These are phyloP conservation scores for Carassius gibelio DNA, from an alignment of 2,113 vertebrate species.

Conservation along the genomic window DNA sequence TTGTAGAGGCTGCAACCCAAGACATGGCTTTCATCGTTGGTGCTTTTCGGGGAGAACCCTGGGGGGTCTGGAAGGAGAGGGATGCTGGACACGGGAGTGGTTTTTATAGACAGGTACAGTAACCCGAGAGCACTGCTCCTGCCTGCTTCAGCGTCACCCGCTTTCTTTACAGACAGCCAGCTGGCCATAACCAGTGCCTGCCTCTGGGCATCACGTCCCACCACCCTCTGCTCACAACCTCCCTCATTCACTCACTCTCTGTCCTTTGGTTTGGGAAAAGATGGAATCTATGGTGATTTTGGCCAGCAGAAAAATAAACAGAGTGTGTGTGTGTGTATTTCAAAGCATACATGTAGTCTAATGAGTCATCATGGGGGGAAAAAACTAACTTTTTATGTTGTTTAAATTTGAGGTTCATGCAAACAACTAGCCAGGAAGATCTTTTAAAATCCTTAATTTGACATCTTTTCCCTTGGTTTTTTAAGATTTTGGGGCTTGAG, in stretches of 20 bases:
- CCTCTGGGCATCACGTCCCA: slow-evolving; percentile 39
- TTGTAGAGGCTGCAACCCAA: slow-evolving; percentile 37
- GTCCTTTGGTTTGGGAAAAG: background rate
- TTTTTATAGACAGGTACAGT: slow-evolving; percentile 64
- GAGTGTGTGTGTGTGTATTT: background rate
- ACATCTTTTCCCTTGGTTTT: background rate
- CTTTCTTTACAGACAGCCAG: slow-evolving; percentile 62
- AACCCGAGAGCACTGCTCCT: slow-evolving; percentile 56
- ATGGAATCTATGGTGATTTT: background rate
- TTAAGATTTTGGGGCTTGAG: background rate
- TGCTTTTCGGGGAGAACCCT: slow-evolving; percentile 28
- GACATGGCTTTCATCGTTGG: slow-evolving; percentile 42
- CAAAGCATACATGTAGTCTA: background rate
- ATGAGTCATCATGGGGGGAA: too few species aligned
- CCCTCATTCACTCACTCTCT: slow-evolving; percentile 9
- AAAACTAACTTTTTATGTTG: too few species aligned
- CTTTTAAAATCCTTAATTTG: background rate
- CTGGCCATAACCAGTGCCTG: slow-evolving; percentile 58
- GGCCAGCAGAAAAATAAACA: background rate
- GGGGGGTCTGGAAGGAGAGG: slow-evolving; percentile 38
- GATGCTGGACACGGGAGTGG: slow-evolving; percentile 42
- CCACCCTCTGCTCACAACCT: slow-evolving; percentile 48
- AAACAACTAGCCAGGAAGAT: background rate
- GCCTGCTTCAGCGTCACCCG: slow-evolving; percentile 46
- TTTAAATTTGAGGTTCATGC: background rate